Evolutionary conservation across 2,888 invertebrate genomes (phyloP).

Genomic region (Steromphala cineraria): DNA sequence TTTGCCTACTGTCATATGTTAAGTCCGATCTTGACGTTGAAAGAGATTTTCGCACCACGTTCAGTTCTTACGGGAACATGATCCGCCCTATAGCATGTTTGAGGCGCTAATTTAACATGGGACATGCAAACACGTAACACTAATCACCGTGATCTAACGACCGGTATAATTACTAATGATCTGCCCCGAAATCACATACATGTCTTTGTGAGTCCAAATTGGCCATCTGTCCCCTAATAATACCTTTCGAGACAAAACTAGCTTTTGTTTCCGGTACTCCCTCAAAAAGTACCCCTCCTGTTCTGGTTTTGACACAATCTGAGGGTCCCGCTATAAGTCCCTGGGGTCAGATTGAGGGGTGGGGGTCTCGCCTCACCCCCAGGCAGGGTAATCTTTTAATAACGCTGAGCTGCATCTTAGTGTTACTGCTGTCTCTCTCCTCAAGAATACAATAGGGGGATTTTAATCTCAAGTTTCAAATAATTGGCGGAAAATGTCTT

Average conservation of each 20-base stretch:
- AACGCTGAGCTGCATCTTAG: background rate
- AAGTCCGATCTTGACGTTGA: too few species aligned
- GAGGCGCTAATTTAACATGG: background rate
- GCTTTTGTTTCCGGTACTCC: background rate
- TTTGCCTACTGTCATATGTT: too few species aligned
- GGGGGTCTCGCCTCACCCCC: background rate
- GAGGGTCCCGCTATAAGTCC: background rate
- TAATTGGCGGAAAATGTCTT: background rate
- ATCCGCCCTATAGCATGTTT: too few species aligned
- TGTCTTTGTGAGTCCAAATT: background rate
- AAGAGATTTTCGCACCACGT: too few species aligned
- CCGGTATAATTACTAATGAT: background rate
- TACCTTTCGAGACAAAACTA: background rate
- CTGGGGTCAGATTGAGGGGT: background rate
- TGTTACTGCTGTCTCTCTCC: background rate
- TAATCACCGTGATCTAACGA: background rate
- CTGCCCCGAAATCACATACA: background rate
- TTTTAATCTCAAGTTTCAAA: background rate
- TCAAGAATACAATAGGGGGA: background rate
- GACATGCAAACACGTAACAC: background rate
- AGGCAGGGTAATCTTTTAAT: background rate
- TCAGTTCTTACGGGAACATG: too few species aligned
- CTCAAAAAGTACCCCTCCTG: background rate
- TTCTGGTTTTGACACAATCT: background rate
- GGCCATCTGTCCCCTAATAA: background rate